phyloP scores from a whole-genome alignment of 2,797 vertebrate species.

The Gorsachius magnificus region DNA sequence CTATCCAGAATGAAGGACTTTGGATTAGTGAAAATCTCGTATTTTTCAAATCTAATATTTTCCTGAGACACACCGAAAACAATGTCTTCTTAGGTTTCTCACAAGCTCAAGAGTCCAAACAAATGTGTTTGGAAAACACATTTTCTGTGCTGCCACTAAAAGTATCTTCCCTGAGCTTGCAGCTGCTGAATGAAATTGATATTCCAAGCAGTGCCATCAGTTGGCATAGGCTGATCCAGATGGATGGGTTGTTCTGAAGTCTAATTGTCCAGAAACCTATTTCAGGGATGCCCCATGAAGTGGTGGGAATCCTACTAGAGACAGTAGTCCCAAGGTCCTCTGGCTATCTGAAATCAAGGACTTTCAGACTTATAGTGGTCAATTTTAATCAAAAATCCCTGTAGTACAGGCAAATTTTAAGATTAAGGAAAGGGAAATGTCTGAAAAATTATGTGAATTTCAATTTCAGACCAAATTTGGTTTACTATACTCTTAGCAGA shows the following conservation, averaged over 20 bases:
- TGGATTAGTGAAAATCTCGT: background rate
- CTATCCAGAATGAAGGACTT: background rate
- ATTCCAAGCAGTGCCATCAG: background rate
- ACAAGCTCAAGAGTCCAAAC: background rate
- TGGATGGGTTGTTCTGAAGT: background rate
- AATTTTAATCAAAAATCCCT: background rate
- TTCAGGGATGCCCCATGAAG: background rate
- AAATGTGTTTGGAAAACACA: background rate
- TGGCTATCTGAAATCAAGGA: background rate
- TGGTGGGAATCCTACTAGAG: background rate
- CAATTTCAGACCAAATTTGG: background rate
- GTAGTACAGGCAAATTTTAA: background rate
- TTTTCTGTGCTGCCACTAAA: background rate
- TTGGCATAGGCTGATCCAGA: background rate
- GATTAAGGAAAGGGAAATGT: background rate
- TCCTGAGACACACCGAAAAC: background rate
- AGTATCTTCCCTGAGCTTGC: background rate
- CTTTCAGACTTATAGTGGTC: background rate
- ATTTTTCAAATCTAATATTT: background rate
- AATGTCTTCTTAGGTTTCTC: background rate
- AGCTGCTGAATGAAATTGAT: background rate
- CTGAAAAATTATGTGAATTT: background rate
- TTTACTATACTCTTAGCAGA: background rate
- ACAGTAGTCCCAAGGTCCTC: background rate
- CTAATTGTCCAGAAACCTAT: background rate